phyloP scores from a whole-genome alignment of 2,113 vertebrate genomes.

The Dryoscopus gambensis region DNA sequence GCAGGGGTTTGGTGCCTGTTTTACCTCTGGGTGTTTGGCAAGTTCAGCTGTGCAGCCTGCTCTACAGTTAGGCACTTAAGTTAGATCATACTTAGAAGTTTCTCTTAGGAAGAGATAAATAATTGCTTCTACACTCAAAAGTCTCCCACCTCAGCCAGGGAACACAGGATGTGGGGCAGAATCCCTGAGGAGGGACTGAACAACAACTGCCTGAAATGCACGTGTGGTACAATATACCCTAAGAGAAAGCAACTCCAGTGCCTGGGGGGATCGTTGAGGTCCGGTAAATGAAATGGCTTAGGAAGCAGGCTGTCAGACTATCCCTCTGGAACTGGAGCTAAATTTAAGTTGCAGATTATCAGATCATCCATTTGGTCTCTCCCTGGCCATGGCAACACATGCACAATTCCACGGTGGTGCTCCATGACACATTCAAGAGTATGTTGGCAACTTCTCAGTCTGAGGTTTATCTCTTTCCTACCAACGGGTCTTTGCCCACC shows the following conservation, averaged over 20 bases:
- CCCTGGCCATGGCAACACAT: not conserved
- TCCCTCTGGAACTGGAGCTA: not conserved
- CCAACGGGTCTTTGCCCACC: not conserved
- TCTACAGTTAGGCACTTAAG: not conserved
- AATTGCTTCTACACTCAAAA: not conserved
- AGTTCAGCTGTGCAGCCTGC: not conserved
- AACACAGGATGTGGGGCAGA: not conserved
- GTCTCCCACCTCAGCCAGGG: not conserved
- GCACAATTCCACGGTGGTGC: too few relatives aligned
- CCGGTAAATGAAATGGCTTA: not conserved
- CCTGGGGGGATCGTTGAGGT: not conserved
- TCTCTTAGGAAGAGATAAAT: not conserved
- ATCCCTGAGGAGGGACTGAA: not conserved
- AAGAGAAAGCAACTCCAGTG: not conserved
- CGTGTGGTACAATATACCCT: not conserved
- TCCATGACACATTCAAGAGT: accelerated
- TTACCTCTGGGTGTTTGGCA: not conserved
- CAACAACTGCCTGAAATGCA: not conserved
- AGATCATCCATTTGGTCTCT: not conserved
- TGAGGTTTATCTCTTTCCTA: not conserved
- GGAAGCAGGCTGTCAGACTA: not conserved
- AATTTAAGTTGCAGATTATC: not conserved
- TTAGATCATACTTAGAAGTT: not conserved
- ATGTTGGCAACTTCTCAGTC: not conserved
- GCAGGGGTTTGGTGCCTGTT: not conserved